These are phyloP conservation scores for Pogonomyrmex californicus DNA, from an alignment of 1,140 invertebrate species.

Conservation along the genomic window DNA sequence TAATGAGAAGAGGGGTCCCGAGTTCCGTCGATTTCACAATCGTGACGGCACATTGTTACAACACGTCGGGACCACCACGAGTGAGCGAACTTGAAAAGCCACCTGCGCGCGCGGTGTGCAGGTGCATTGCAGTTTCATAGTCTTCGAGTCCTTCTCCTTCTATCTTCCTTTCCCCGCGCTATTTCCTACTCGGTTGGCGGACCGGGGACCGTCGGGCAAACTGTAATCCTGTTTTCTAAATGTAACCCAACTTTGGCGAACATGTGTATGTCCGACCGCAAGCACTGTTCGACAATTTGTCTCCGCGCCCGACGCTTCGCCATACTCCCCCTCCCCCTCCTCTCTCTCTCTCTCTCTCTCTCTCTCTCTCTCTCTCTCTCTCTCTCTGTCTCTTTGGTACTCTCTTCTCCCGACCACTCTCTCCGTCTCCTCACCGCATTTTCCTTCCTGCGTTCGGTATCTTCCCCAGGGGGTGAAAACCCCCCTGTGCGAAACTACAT, in stretches of 20 bases:
- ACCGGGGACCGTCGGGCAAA: slow-evolving; percentile 70
- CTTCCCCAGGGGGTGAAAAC: neutral
- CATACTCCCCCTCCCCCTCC: slow-evolving; percentile 25
- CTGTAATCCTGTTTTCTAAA: slow-evolving; percentile 86
- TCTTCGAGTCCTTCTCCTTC: slow-evolving; percentile 64
- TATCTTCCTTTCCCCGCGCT: neutral
- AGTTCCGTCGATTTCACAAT: slow-evolving; percentile 15
- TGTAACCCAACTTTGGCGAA: slow-evolving; percentile 82
- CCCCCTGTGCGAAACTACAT: neutral
- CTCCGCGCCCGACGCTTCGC: slow-evolving; percentile 71
- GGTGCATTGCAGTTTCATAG: slow-evolving; percentile 76
- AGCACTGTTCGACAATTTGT: slow-evolving; percentile 84
- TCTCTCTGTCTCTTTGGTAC: too few relatives aligned
- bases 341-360: slow-evolving; percentile 34
- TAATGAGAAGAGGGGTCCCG: slow-evolving; percentile 4
- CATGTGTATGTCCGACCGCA: slow-evolving; percentile 82
- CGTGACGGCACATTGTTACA: slow-evolving; percentile 16
- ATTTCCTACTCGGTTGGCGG: slow-evolving; percentile 14
- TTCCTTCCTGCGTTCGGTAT: slow-evolving; percentile 16
- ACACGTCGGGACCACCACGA: slow-evolving; percentile 29
- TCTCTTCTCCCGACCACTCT: neutral
- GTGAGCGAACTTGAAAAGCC: slow-evolving; percentile 64
- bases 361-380: too few relatives aligned
- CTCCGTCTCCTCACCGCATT: neutral
- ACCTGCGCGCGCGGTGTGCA: slow-evolving; percentile 72